Conservation (phyloP, 2,888 invertebrate genomes). For the Ornithoptera alexandrae region DNA sequence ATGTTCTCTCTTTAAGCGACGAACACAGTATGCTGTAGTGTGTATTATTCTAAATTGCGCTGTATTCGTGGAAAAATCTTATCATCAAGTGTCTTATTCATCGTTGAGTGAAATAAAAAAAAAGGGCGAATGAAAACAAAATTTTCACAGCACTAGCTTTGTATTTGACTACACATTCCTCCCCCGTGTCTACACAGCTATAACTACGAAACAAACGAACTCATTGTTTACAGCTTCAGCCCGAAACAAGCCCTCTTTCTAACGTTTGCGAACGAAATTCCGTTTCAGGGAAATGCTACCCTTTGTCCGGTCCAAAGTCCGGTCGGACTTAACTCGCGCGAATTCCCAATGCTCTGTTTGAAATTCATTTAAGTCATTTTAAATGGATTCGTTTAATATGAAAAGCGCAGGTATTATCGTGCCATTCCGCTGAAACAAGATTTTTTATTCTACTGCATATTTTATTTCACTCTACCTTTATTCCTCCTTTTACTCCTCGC, state of each 20-base stretch:
- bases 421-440: conserved; percentile 9
- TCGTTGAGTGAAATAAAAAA: no score
- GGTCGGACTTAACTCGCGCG: conserved; percentile 19
- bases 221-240: conserved; percentile 26
- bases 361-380: conserved; percentile 20
- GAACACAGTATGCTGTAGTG: no score
- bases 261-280: conserved; percentile 47
- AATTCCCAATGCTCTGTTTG: conserved; percentile 19
- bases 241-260: conserved; percentile 36
- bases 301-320: conserved; percentile 36
- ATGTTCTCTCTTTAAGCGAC: no score
- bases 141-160: not conserved
- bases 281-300: conserved; percentile 42
- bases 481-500: no score
- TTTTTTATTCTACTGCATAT: not conserved
- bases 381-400: conserved; percentile 21
- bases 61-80: no score
- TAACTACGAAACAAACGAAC: conserved; percentile 12
- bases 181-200: conserved; percentile 1
- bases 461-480: not conserved
- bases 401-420: conserved; percentile 29
- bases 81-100: no score
- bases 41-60: no score
- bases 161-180: not conserved
- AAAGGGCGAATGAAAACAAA: not conserved